phyloP scores from a whole-genome alignment of 1,140 invertebrate genomes.

The Leptopilina boulardi region DNA sequence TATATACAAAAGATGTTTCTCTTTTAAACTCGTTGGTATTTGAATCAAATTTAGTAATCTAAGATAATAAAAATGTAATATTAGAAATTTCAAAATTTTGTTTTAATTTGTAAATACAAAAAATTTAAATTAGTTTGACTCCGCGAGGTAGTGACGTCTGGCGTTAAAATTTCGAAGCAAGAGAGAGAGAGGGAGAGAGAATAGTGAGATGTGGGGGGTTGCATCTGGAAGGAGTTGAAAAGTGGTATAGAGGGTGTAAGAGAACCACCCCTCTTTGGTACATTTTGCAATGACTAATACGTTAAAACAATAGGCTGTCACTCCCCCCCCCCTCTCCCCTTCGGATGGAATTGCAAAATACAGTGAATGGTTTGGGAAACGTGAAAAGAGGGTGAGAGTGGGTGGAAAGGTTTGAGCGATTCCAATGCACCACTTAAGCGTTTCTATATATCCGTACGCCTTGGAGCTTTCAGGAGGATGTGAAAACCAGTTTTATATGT shows the following conservation, averaged over 20 bases:
- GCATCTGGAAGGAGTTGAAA: slow-evolving; percentile 44
- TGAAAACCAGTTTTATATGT: slow-evolving; percentile 38
- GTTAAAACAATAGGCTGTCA: slow-evolving; percentile 76
- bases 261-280: slow-evolving; percentile 61
- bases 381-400: slow-evolving; percentile 48
- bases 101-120: no score
- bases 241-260: slow-evolving; percentile 47
- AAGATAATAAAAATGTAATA: no score
- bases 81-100: no score
- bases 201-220: slow-evolving; percentile 28
- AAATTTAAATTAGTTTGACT: not conserved
- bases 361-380: slow-evolving; percentile 52
- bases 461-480: slow-evolving; percentile 62
- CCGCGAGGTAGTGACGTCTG: slow-evolving; percentile 67
- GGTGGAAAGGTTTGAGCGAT: slow-evolving; percentile 67
- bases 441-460: slow-evolving; percentile 74
- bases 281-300: slow-evolving; percentile 77
- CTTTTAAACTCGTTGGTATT: no score
- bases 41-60: no score
- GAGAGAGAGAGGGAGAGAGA: not conserved
- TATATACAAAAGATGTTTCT: no score
- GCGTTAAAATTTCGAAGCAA: slow-evolving; percentile 63
- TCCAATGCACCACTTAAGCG: slow-evolving; percentile 76
- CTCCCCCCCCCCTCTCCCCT: slow-evolving; percentile 44
- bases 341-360: slow-evolving; percentile 67